Base-by-base conservation (phyloP, 2,888 invertebrate genomes). In the Sarcophaga rosellei region DNA sequence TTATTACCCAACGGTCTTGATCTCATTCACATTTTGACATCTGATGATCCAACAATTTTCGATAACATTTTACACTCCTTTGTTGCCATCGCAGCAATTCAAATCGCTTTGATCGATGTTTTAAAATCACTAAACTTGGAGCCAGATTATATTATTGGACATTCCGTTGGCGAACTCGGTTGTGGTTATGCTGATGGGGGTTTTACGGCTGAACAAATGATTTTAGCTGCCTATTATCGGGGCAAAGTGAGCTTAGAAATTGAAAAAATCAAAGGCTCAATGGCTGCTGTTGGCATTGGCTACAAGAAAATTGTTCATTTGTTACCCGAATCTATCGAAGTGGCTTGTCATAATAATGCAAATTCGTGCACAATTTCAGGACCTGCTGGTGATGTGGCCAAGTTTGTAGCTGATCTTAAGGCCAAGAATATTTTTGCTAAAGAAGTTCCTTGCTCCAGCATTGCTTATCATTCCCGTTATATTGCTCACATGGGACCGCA, bases 181-280 rank as follows among this genome's bases (percentile, higher is more conserved):
- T 98, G 98, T 93, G 98, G 97, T 0, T 99, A 99, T 93, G 98
- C 97, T 8, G 99, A 99, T 92, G 97, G 97, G 1, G 96, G 97
- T 89, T 95, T 98, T 89, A 97, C 97, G 0, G 95, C 96, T 0
- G 97, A 97, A 90, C 96, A 98, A 93, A 96, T 96, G 94, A 96
- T 98, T 84, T 93, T 97, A n/a, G 95, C 96, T 1, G 96, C 98
- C 0, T 98, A 97, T 93, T 96, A 96, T 92, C 94, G 97, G 90
- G 97, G 97, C 0, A 94, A 95, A 87, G 96, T 96, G 1, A 96
- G 96, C n/a, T 91, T 95, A 11, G 96, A 97, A 89, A 95, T 96
- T 0, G 94, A 94, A 3, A 94, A 96, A 89, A 95, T 96, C 87
- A 94, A 94, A 84, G 97, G 97, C 70, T 96, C 96, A 72, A 98